Evolutionary conservation across 1,140 invertebrate species (phyloP), one percentile per base, ranked within the genome.

Genomic region (Papilio aristodemus): DNA sequence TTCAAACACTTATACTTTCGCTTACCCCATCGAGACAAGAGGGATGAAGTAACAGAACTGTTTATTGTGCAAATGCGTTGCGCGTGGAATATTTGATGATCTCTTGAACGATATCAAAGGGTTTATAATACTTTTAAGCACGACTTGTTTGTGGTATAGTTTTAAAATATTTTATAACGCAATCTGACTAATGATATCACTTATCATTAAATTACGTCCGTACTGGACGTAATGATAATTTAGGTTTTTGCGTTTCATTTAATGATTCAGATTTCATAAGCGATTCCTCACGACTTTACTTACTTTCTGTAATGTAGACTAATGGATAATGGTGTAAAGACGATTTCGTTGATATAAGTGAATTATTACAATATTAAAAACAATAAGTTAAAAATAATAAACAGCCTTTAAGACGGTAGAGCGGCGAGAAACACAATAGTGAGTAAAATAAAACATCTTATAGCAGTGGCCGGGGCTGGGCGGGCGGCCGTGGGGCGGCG

Each of bases 401-500:
- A 54, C 46, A 54, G 19, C 17, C 37, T 62, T 19, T 10, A 43
- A 64, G 62, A 64, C 17, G 38, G 17, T 43, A 64, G 25, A 41
- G 62, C 38, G 38, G 1, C 71, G 74, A 78, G 79, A 80, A 80
- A 74, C 71, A 81, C 79, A 81, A 81, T 73, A 67, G 75, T 75
- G 74, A 80, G 71, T 73, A 76, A 76, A 85, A 84, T 84, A 85
- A 84, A 85, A 83, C 72, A 81, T 73, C 75, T 82, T 84, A 84
- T 83, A 85, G 81, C 72, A 79, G 75, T 74, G 69, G 43, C 63
- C 62, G 59, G 64, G 67, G 54, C 17, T 39, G 66, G 68, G 73
- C 36, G 67, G 67, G 71, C 75, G 74, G 79, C 73, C 71, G 71
- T 77, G 73, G 71, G 58, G 76, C 72, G 80, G 78, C 83, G 84